Base-by-base conservation (phyloP, 2,888 invertebrate genomes). In the Eupithecia vulgata region DNA sequence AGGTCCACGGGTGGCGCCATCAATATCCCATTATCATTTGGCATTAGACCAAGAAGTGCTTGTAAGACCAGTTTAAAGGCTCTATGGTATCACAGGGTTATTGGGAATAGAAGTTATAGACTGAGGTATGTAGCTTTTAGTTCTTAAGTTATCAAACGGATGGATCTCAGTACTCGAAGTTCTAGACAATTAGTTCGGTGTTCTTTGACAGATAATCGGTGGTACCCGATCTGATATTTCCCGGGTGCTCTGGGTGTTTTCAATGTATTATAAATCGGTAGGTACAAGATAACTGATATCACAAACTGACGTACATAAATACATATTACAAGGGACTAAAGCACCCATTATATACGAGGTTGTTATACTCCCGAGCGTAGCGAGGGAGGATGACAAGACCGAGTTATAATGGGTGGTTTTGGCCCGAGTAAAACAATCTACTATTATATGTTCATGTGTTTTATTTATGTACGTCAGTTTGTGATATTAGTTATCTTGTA, bases 11-110 rank as follows among this genome's bases (percentile, higher is more conserved):
- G 62, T 0, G 82, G 79, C 78, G 82, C 82, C 81, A 84, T 83
- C 82, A 83, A 86, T 84, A 77, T 80, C 73, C 66, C 78, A 78
- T 81, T 83, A 79, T 83, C 81, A 80, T 84, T 87, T 85, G 84
- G 86, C 87, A 81, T 83, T 83, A 84, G 73, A 82, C 85, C 85
- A 87, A 87, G 83, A 65, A 67, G 61, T 52, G 68, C 52, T 73
- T 67, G 62, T 73, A 48, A 40, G 59, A 69, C 67, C 67, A 67
- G 62, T 52, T 68, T 69, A 73, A 75, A 57, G 42, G 52, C 40
- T 80, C 79, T 62, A 73, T 81, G 81, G 77, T 81, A 79, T 68
- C 76, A 42, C 71, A 70, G 76, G 57, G 42, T 74, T 42, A 69
- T 69, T 52, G 70, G 70, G 68, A 68, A 67, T 74, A 74, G 72